Base-by-base conservation (phyloP, 1,140 invertebrate genomes). In the Steinernema khuongi region DNA sequence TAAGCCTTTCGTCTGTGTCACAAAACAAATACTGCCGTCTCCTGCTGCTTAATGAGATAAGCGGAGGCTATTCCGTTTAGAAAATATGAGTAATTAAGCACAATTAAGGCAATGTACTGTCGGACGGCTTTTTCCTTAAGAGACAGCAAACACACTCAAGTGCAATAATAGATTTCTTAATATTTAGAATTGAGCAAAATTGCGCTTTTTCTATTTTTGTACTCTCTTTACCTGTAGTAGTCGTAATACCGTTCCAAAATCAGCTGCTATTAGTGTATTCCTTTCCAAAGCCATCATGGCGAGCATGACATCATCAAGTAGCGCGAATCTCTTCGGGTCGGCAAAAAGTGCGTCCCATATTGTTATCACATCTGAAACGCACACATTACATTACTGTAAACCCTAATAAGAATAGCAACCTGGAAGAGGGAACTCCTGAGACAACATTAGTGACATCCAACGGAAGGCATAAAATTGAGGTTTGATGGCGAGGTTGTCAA, bases 401-500 rank as follows among this genome's bases (percentile, higher is more conserved):
- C n/a, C n/a, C n/a, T n/a, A n/a, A 7, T 29, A 76, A 18, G 67
- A 30, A 4, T 14, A 18, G 11, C 28, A 50, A 85, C 82, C 83
- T 0, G 96, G 96, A 73, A 98, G 87, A 31, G 93, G 91, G 88
- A 98, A 98, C 87, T 99, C 96, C 89, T 99, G 96, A 26, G 94
- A 96, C 0, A 99, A 87, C 28, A 99, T 86, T n/a, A 99, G 87
- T 0, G 94, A 97, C 18, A 99, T 88, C 96, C 96, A 99, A 83
- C 94, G 92, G 86, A 97, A 97, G 83, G 92, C 93, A 83, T 94
- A 99, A 87, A 94, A 98, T 86, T 97, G 94, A 0, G 94, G 94
- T 81, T 91, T 91, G 1, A 99, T 87, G 82, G 94, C 92, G 82
- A 94, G 91, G 70, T 85, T 75, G 50, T 89, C 88, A 73, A 91